Evolutionary conservation across 2,797 vertebrate genomes (phyloP).

Genomic region (Chrysolophus pictus): DNA sequence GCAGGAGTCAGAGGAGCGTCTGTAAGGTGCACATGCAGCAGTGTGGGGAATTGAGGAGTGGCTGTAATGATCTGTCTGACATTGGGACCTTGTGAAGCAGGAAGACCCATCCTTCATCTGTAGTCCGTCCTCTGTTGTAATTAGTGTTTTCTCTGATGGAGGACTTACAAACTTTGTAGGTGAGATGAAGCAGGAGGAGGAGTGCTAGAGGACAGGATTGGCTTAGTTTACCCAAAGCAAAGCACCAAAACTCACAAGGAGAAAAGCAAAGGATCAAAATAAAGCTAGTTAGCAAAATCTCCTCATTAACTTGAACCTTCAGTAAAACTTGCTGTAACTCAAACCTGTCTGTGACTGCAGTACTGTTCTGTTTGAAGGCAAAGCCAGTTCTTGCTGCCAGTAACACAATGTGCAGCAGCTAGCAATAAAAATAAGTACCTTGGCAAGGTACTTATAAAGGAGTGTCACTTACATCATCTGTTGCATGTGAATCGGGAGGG

Average conservation of each 20-base stretch:
- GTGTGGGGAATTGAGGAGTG: not conserved
- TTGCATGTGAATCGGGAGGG: not conserved
- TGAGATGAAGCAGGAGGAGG: not conserved
- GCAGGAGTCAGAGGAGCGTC: not conserved
- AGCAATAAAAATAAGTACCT: not conserved
- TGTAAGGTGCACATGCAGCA: accelerated
- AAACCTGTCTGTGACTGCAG: not conserved
- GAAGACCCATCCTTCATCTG: not conserved
- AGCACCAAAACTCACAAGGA: accelerated
- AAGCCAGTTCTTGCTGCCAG: not conserved
- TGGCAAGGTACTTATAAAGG: conserved; percentile 11
- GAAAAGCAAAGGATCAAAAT: not conserved
- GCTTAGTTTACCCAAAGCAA: not conserved
- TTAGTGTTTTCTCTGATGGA: not conserved
- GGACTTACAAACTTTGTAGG: not conserved
- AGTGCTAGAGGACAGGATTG: not conserved
- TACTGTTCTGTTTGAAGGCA: not conserved
- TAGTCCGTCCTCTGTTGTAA: not conserved
- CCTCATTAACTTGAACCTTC: not conserved
- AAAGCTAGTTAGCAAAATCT: not conserved
- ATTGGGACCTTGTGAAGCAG: not conserved
- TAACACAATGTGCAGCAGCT: not conserved
- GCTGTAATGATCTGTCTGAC: not conserved
- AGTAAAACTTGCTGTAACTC: not conserved
- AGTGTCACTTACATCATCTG: conserved; percentile 40